phyloP scores from a whole-genome alignment of 2,113 vertebrate genomes.

The Pygoscelis antarcticus region DNA sequence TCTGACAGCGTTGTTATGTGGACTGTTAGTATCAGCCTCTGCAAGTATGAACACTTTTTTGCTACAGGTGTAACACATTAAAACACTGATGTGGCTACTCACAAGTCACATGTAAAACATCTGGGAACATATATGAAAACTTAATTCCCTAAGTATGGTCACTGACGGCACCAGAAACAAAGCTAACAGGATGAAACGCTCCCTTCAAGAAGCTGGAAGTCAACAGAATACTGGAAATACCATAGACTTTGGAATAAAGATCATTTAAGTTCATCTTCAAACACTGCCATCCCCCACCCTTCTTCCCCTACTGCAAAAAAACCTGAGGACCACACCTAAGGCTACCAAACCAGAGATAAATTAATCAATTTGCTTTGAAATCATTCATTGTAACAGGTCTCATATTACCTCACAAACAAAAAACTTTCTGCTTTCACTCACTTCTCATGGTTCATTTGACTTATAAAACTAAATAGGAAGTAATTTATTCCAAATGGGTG shows the following conservation, averaged over 20 bases:
- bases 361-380: not conserved
- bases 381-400: not conserved
- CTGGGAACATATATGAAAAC: not conserved
- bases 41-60: not conserved
- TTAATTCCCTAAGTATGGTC: not conserved
- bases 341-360: not conserved
- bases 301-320: not conserved
- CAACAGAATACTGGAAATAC: not conserved
- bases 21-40: not conserved
- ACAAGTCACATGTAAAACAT: not conserved
- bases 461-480: not conserved
- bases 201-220: not conserved
- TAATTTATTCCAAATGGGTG: not conserved
- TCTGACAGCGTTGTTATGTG: not conserved
- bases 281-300: not conserved
- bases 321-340: not conserved
- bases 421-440: not conserved
- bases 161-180: not conserved
- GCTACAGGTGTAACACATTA: not conserved
- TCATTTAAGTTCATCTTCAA: not conserved
- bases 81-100: not conserved
- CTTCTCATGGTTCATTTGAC: not conserved
- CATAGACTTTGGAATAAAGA: not conserved
- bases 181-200: not conserved
- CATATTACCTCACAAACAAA: not conserved